A percentile compares a stretch with the other conserved stretches of the same genome.
Evolutionary conservation across 1,140 invertebrate genomes (phyloP).

Genomic region (Papilio xuthus): DNA sequence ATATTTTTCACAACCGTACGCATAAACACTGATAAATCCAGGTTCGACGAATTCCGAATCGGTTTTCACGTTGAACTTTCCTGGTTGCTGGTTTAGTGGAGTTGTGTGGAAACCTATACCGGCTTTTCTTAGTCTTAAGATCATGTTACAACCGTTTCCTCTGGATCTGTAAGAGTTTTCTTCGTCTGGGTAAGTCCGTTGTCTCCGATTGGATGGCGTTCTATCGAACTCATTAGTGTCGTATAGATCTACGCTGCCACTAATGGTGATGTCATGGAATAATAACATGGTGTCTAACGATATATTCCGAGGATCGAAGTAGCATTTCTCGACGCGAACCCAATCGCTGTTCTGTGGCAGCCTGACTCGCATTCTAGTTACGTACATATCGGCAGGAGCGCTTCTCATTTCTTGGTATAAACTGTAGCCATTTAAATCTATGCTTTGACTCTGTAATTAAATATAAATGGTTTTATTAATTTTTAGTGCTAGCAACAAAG

Average conservation of each 20-base stretch:
- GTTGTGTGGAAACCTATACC: constrained; percentile 87
- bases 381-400: constrained; percentile 85
- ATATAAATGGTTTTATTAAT: constrained; percentile 12
- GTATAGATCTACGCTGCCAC: constrained; percentile 86
- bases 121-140: constrained; percentile 87
- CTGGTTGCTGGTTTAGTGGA: constrained; percentile 78
- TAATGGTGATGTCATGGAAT: constrained; percentile 90
- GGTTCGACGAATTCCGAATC: constrained; percentile 92
- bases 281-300: constrained; percentile 88
- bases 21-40: constrained; percentile 91
- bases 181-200: constrained; percentile 64
- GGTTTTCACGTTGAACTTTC: constrained; percentile 88
- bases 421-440: constrained; percentile 85
- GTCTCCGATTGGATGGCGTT: constrained; percentile 55
- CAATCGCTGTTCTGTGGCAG: constrained; percentile 84
- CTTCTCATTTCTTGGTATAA: constrained; percentile 83
- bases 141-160: constrained; percentile 87
- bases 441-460: constrained; percentile 75
- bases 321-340: constrained; percentile 88
- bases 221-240: constrained; percentile 75
- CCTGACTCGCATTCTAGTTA: constrained; percentile 84
- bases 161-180: constrained; percentile 54
- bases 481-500: not conserved
- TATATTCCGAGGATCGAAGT: constrained; percentile 87
- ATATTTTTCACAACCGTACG: constrained; percentile 88